Conservation (phyloP, 1,140 invertebrate species). For the Hylyphantes graminicola region DNA sequence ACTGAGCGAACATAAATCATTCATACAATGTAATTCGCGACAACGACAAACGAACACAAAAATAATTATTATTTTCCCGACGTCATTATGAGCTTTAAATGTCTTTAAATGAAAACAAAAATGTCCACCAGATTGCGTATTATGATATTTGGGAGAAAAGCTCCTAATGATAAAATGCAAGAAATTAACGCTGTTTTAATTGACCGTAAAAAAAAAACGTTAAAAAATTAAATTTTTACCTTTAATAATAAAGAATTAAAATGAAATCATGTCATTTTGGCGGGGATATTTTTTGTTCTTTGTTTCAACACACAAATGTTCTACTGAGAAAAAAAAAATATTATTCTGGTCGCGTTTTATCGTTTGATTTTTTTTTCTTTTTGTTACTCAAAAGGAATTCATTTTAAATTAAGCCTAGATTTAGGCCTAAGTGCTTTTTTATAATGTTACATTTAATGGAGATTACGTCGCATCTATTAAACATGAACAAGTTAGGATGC, state of each 20-base stretch:
- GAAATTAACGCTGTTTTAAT: slow-evolving; percentile 60
- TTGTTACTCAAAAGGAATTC: slow-evolving; percentile 24
- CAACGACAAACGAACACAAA: slow-evolving; percentile 31
- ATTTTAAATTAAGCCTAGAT: slow-evolving; percentile 14
- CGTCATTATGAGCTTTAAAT: slow-evolving; percentile 59
- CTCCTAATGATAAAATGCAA: slow-evolving; percentile 49
- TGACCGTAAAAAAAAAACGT: slow-evolving; percentile 41
- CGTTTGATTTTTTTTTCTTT: slow-evolving; percentile 49
- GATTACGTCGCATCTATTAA: slow-evolving; percentile 59
- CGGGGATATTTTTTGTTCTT: slow-evolving; percentile 37
- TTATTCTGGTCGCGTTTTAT: slow-evolving; percentile 21
- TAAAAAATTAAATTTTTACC: slow-evolving; percentile 30
- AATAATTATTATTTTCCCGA: slow-evolving; percentile 44
- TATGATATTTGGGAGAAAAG: slow-evolving; percentile 52
- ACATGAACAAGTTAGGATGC: slow-evolving; percentile 55
- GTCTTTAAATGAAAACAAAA: slow-evolving; percentile 51
- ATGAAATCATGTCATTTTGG: slow-evolving; percentile 48
- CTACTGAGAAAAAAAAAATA: slow-evolving; percentile 33
- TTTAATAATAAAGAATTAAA: slow-evolving; percentile 54
- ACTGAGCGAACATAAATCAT: slow-evolving; percentile 45
- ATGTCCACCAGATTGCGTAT: slow-evolving; percentile 33
- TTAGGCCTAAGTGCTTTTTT: slow-evolving; percentile 37
- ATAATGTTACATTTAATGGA: slow-evolving; percentile 52
- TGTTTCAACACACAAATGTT: slow-evolving; percentile 27
- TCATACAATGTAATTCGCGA: slow-evolving; percentile 26